Conservation (phyloP, 2,888 invertebrate genomes). For the Macrophya annulata region DNA sequence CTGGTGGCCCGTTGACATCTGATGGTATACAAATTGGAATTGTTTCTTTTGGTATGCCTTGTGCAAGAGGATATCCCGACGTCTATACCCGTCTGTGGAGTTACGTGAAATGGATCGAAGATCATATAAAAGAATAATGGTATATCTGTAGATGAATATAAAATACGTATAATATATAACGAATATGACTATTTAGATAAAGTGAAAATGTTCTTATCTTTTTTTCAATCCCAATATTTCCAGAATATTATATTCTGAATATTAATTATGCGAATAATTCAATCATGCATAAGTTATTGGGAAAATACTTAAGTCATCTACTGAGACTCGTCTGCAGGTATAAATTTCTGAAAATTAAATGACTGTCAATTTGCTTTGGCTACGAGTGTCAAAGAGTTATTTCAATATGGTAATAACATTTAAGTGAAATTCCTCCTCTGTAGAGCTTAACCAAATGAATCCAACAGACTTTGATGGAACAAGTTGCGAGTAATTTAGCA, state of each 20-base stretch:
- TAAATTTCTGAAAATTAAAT: not conserved
- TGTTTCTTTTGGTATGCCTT: conserved; percentile 68
- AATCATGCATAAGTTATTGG: not conserved
- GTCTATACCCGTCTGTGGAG: conserved; percentile 66
- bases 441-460: conserved; percentile 16
- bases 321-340: not conserved
- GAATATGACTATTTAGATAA: not conserved
- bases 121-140: not conserved
- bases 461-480: conserved; percentile 23
- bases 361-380: not conserved
- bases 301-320: not conserved
- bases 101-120: conserved; percentile 63
- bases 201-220: not conserved
- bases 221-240: not conserved
- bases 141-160: not conserved
- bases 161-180: not conserved
- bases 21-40: conserved; percentile 68
- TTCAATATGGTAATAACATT: conserved; percentile 36
- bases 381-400: conserved; percentile 14
- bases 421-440: conserved; percentile 30
- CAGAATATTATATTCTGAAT: not conserved
- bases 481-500: conserved; percentile 42
- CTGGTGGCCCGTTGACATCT: conserved; percentile 67
- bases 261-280: not conserved
- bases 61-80: conserved; percentile 66